Percentiles rank a stretch among this genome's conserved stretches.
phyloP scores from a whole-genome alignment of 2,113 vertebrate genomes.

The Oryctolagus cuniculus region mOryCun1.1 NC_091433.1:32924501-32925000 shows the following conservation, averaged over 20 bases:
- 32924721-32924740: slow-evolving; percentile 50
- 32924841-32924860: slow-evolving; percentile 64
- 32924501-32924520: background rate
- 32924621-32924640: slow-evolving; percentile 72
- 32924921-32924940: slow-evolving; percentile 74
- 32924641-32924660: slow-evolving; percentile 67
- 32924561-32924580: slow-evolving; percentile 41
- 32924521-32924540: slow-evolving; percentile 42
- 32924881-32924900: slow-evolving; percentile 75
- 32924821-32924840: slow-evolving; percentile 41
- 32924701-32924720: slow-evolving; percentile 45
- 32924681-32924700: slow-evolving; percentile 71
- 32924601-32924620: slow-evolving; percentile 51
- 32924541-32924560: background rate
- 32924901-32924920: slow-evolving; percentile 69
- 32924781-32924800: slow-evolving; percentile 65
- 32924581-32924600: background rate
- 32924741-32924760: slow-evolving; percentile 71
- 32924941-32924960: slow-evolving; percentile 72
- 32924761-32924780: slow-evolving; percentile 43
- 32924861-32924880: slow-evolving; percentile 74
- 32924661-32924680: slow-evolving; percentile 66
- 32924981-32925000: slow-evolving; percentile 67
- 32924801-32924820: slow-evolving; percentile 69
- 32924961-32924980: slow-evolving; percentile 73